Evolutionary conservation across 2,888 invertebrate genomes (phyloP).

Genomic region (Callosobruchus maculatus): DNA sequence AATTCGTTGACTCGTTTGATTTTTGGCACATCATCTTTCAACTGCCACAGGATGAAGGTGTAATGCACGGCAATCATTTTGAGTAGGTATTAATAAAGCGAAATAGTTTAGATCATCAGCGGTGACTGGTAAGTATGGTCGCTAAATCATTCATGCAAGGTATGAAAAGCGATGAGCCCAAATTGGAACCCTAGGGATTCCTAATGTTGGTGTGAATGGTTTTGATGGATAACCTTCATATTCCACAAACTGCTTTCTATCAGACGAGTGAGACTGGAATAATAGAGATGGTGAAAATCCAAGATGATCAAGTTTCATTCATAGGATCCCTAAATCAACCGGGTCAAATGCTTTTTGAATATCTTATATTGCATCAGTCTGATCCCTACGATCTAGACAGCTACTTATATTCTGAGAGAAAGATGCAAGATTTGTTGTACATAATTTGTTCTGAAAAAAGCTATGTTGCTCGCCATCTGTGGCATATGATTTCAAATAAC

Average conservation of each 20-base stretch:
- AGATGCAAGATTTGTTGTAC: slow-evolving; percentile 18
- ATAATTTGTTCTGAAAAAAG: slow-evolving; percentile 11
- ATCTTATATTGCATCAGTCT: slow-evolving; percentile 22
- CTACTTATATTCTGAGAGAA: slow-evolving; percentile 14
- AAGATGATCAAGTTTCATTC: not conserved
- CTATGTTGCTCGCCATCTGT: slow-evolving; percentile 13
- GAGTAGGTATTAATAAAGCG: not conserved
- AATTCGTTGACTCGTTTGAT: no score
- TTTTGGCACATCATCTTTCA: slow-evolving; percentile 2
- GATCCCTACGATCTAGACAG: slow-evolving; percentile 8
- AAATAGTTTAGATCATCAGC: slow-evolving; percentile 3
- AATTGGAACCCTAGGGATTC: slow-evolving; percentile 2
- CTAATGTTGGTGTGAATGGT: not conserved
- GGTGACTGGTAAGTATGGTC: not conserved
- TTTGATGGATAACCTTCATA: slow-evolving; percentile 2
- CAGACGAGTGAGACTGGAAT: slow-evolving; percentile 1
- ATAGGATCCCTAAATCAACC: slow-evolving; percentile 1
- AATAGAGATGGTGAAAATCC: slow-evolving; percentile 1
- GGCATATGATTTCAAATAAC: slow-evolving; percentile 2
- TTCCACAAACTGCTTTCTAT: slow-evolving; percentile 7
- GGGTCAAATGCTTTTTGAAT: slow-evolving; percentile 24
- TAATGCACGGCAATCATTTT: slow-evolving; percentile 2
- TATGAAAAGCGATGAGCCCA: not conserved
- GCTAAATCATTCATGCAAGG: slow-evolving; percentile 5
- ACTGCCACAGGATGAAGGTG: not conserved